Conservation (phyloP, 2,797 vertebrate genomes). For the Avahi laniger region DNA sequence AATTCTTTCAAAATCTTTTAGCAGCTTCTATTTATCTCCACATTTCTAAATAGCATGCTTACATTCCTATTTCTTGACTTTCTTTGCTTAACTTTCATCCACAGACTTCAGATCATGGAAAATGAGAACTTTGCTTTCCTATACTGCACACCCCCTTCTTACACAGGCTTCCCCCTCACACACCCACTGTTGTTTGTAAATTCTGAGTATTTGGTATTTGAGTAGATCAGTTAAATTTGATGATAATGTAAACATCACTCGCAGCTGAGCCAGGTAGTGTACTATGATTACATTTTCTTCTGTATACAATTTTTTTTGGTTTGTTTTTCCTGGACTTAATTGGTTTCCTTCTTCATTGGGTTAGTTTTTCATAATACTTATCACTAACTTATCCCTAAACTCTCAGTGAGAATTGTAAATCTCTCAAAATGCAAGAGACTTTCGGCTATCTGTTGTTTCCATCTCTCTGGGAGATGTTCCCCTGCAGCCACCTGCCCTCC, state of each 20-base stretch:
- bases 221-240: background rate
- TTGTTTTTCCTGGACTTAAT: background rate
- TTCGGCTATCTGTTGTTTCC: background rate
- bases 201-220: background rate
- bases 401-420: background rate
- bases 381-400: background rate
- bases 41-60: background rate
- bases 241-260: background rate
- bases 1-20: fast-evolving
- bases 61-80: too few relatives aligned
- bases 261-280: background rate
- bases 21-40: background rate
- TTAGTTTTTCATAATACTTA: background rate
- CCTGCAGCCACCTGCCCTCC: background rate
- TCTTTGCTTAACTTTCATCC: background rate
- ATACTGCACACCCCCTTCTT: background rate
- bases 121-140: background rate
- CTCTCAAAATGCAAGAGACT: background rate
- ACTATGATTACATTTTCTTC: background rate
- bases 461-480: background rate
- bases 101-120: background rate
- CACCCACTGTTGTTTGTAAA: too few relatives aligned
- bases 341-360: background rate
- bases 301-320: background rate
- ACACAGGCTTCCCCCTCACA: background rate